phyloP scores from a whole-genome alignment of 2,797 vertebrate genomes.

The Sebastes oblongus region DNA sequence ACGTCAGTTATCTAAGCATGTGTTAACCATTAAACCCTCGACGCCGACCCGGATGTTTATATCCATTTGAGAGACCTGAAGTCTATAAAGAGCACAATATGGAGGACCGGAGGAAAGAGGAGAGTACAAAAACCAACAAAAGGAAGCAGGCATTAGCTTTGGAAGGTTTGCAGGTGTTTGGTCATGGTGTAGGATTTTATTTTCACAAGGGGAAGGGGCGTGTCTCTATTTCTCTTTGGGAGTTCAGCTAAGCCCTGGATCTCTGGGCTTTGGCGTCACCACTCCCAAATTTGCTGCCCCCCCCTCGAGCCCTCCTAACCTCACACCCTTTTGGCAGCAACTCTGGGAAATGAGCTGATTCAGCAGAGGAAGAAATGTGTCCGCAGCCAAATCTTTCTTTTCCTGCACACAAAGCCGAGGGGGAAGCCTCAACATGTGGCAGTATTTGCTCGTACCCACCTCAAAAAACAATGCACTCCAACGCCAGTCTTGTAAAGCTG shows the following conservation, averaged over 20 bases:
- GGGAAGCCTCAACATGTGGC: conserved; percentile 41
- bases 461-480: background rate
- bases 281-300: conserved; percentile 55
- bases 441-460: conserved; percentile 5
- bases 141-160: conserved; percentile 35
- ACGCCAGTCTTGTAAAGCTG: background rate
- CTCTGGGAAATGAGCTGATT: conserved; percentile 62
- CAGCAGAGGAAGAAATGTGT: conserved; percentile 54
- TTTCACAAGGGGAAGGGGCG: conserved; percentile 52
- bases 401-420: conserved; percentile 31
- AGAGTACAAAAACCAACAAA: conserved; percentile 20
- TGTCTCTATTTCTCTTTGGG: conserved; percentile 50
- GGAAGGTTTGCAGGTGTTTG: conserved; percentile 60
- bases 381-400: conserved; percentile 41
- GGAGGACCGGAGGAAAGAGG: background rate
- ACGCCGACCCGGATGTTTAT: conserved; percentile 6
- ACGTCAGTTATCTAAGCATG: background rate
- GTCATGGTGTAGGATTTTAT: conserved; percentile 53
- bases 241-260: conserved; percentile 61
- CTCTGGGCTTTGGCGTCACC: conserved; percentile 46
- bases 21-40: background rate
- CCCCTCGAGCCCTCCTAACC: conserved; percentile 41
- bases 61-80: background rate
- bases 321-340: conserved; percentile 57
- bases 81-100: conserved; percentile 11